Conservation (phyloP, 1,140 invertebrate genomes). For the Plectus sambesii region DNA sequence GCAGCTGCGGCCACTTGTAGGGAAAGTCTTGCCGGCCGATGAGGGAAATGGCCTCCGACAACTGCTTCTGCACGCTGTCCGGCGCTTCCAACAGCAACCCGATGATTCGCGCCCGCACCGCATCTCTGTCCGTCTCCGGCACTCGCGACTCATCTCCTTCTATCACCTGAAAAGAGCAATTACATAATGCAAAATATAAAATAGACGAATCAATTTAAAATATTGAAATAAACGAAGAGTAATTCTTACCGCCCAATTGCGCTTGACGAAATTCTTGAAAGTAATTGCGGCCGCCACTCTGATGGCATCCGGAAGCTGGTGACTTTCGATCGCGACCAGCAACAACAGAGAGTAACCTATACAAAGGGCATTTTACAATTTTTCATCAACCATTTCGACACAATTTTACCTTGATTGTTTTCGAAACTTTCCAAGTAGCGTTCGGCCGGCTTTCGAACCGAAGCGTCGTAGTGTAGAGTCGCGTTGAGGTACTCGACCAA, state of each 20-base stretch:
- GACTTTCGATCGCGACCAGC: neutral
- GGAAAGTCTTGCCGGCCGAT: neutral
- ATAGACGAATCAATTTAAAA: too few relatives aligned
- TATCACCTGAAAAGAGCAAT: too few relatives aligned
- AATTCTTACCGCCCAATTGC: neutral
- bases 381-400: neutral
- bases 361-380: neutral
- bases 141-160: neutral
- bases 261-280: neutral
- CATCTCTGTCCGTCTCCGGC: neutral
- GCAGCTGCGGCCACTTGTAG: neutral
- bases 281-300: neutral
- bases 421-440: neutral
- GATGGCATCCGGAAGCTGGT: neutral
- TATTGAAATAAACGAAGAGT: too few relatives aligned
- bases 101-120: neutral
- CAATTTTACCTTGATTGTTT: neutral
- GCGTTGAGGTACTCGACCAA: neutral
- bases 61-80: neutral
- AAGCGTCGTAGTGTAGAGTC: neutral
- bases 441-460: neutral
- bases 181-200: too few relatives aligned
- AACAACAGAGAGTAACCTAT: neutral
- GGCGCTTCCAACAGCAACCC: neutral
- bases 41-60: neutral